Base-by-base conservation (phyloP, 2,888 invertebrate genomes). In the Zygaena filipendulae region DNA sequence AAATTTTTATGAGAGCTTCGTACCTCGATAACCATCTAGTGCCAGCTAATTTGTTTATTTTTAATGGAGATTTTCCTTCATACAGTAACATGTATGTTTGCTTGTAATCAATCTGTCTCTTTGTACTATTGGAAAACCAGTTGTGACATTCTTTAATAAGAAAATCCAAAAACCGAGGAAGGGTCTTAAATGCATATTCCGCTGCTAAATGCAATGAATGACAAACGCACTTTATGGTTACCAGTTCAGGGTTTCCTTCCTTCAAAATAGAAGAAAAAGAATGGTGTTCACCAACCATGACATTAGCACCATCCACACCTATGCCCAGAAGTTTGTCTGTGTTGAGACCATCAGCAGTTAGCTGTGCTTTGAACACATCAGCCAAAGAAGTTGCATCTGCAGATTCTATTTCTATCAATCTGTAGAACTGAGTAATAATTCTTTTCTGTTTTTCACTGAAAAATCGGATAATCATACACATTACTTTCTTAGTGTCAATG, bases 101-200 rank as follows among this genome's bases (percentile, higher is more conserved):
- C 27, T 26, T 42, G 20, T 45, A 47, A 9, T 40, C 19, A 1
- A 38, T 33, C 25, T 39, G 28, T 11, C 49, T 32, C 28, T 47
- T 45, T 16, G 41, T 32, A 29, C 45, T 44, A 26, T 40, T 36
- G 2, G 42, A 37, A 33, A 49, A 51, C 47, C 45, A 47, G 9
- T 35, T 40, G 24, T 45, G 41, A 11, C 33, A 23, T 44, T 49
- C 45, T 14, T 40, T 25, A 4, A 41, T 38, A 8, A 49, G 33
- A 31, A 29, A 46, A 7, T 43, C 43, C 11, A 43, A 21, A 9
- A 21, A 21, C 21, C 21, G 21, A 21, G 21, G 21, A 7, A 21
- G 21, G 5, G 21, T 21, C 11, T 21, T 21, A 10, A 21, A 21
- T 21, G 21, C 9, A n/a, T n/a, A n/a, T n/a, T n/a, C n/a, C n/a